Evolutionary conservation across 2,797 vertebrate genomes (phyloP).

Genomic region (Falco cherrug): DNA sequence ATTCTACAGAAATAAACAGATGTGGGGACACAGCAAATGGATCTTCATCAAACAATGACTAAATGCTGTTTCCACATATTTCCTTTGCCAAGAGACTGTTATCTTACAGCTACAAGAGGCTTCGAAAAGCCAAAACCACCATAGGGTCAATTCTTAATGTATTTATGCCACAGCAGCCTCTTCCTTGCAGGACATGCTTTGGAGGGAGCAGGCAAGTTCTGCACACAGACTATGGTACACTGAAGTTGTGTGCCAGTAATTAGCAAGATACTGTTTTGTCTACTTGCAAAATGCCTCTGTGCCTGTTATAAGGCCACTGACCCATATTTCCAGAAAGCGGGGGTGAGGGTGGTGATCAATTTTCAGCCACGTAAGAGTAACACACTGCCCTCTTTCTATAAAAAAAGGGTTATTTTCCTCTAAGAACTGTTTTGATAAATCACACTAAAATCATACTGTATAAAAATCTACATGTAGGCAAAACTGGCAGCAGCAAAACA

Average conservation of each 20-base stretch:
- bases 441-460: background rate
- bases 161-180: background rate
- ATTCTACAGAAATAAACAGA: background rate
- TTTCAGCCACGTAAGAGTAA: background rate
- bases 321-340: background rate
- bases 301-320: background rate
- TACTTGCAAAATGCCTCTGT: background rate
- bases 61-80: background rate
- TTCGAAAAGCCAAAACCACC: background rate
- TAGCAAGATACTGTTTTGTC: background rate
- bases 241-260: background rate
- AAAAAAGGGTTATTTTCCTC: background rate
- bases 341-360: no score
- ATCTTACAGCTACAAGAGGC: background rate
- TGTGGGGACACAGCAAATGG: background rate
- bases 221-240: rapidly evolving
- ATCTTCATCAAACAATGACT: background rate
- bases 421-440: background rate
- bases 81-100: background rate
- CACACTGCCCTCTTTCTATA: background rate
- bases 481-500: background rate
- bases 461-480: background rate
- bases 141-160: background rate
- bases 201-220: background rate
- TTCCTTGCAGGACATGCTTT: background rate